These are phyloP conservation scores for Dasyurus viverrinus DNA, from an alignment of 2,113 vertebrate genomes.

Conservation along the genomic window DNA sequence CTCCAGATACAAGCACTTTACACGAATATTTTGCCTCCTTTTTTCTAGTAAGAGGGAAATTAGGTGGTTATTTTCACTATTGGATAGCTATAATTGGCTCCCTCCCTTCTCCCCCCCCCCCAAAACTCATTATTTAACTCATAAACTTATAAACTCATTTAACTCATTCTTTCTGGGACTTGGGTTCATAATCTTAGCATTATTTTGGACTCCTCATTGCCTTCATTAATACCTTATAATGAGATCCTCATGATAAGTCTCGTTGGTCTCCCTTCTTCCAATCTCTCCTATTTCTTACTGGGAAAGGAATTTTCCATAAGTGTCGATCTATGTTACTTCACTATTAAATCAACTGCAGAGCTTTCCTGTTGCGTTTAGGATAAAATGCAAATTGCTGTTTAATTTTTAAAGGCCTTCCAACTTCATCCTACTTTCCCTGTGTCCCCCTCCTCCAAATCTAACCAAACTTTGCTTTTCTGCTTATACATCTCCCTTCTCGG, in stretches of 20 bases:
- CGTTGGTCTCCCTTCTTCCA: neutral
- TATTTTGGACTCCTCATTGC: neutral
- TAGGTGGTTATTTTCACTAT: neutral
- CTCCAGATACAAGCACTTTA: neutral
- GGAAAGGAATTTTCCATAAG: neutral
- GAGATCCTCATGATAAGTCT: neutral
- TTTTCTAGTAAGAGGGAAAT: neutral
- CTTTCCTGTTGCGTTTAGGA: neutral
- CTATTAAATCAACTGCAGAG: neutral
- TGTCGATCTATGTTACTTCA: neutral
- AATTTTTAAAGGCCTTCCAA: neutral
- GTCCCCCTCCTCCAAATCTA: neutral
- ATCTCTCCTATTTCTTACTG: neutral
- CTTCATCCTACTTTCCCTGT: neutral
- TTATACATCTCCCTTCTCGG: neutral
- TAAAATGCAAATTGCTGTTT: neutral
- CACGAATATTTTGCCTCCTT: neutral
- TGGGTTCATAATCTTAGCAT: neutral
- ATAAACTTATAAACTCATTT: too few relatives aligned
- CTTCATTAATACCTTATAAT: too few relatives aligned
- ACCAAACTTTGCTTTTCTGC: neutral
- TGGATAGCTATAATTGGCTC: neutral
- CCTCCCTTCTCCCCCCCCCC: too few relatives aligned
- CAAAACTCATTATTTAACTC: too few relatives aligned
- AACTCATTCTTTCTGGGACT: neutral